Conservation (phyloP, 2,888 invertebrate species). For the Arenicola marina region DNA sequence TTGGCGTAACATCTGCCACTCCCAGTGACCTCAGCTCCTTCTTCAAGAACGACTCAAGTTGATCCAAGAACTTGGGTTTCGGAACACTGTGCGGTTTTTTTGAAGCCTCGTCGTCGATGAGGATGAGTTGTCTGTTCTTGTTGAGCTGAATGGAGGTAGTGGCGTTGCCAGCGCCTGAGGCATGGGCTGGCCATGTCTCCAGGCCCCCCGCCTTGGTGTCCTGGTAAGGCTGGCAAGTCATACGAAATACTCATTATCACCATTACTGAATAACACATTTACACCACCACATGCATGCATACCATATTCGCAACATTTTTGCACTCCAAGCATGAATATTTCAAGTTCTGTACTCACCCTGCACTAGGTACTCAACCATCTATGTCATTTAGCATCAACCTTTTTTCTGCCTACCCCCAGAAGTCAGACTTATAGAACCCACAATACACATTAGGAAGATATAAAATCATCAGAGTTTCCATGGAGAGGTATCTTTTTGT, state of each 20-base stretch:
- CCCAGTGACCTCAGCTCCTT: slow-evolving; percentile 56
- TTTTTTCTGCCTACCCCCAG: too few species aligned
- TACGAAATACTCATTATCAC: background rate
- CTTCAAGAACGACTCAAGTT: slow-evolving; percentile 57
- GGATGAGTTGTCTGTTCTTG: slow-evolving; percentile 51
- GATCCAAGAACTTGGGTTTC: slow-evolving; percentile 59
- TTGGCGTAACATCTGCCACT: slow-evolving; percentile 51
- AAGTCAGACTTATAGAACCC: too few species aligned
- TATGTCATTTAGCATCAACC: too few species aligned
- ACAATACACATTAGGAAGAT: too few species aligned
- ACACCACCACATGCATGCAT: too few species aligned
- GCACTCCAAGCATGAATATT: too few species aligned
- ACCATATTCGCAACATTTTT: too few species aligned
- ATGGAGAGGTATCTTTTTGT: too few species aligned
- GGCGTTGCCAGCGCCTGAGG: slow-evolving; percentile 50
- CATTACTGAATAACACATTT: background rate
- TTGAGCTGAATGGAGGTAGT: slow-evolving; percentile 47
- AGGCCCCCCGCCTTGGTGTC: slow-evolving; percentile 46
- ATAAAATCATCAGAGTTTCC: too few species aligned
- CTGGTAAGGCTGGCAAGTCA: background rate
- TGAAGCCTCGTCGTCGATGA: slow-evolving; percentile 51
- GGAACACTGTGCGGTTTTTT: slow-evolving; percentile 54
- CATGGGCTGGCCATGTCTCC: slow-evolving; percentile 61
- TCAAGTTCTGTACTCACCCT: too few species aligned
- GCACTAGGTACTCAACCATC: too few species aligned